Evolutionary conservation across 2,888 invertebrate species (phyloP), one percentile per base, ranked within the genome.

Genomic region (Sipha maydis): DNA sequence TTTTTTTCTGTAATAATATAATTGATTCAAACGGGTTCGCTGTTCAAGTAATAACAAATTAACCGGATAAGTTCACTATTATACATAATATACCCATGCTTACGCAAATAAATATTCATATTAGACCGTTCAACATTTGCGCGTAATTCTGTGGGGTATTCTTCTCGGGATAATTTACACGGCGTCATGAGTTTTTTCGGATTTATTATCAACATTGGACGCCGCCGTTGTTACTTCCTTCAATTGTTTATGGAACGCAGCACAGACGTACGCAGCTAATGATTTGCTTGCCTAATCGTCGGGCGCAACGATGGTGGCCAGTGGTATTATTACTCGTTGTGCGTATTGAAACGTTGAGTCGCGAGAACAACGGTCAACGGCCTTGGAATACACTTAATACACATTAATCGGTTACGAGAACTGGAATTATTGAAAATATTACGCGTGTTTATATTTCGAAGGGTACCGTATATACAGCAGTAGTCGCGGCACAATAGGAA

Each of bases 221-320:
- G 3, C 54, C 3, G 61, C 1, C 41, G 41, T n/a, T 11, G 7
- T 28, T n/a, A 21, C 75, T 73, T 61, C 80, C 73, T 86, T 73
- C 61, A 54, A 79, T 71, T n/a, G 11, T 14, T 69, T 21, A 38
- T 2, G 0, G 67, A 67, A 75, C 79, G 82, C 88, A 82, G 11
- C 82, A 31, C 48, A 7, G 8, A 21, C 41, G 41, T 67, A 67
- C 88, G 61, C 19, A 11, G 41, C 25, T 0, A n/a, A 61, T 28
- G 8, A 31, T 88, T 78, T 88, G 88, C 82, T 88, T 88, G 88
- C 88, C 88, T 88, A 88, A 25, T 14, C 75, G 48, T 19, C 48
- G 5, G 86, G 73, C 73, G 79, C 48, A 28, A 48, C 14, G 61
- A 61, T 9, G 21, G 7, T 61, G 61, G 61, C 48, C 48, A 48